Evolutionary conservation across 1,140 invertebrate genomes (phyloP).

Genomic region (Drosophila triauraria): DNA sequence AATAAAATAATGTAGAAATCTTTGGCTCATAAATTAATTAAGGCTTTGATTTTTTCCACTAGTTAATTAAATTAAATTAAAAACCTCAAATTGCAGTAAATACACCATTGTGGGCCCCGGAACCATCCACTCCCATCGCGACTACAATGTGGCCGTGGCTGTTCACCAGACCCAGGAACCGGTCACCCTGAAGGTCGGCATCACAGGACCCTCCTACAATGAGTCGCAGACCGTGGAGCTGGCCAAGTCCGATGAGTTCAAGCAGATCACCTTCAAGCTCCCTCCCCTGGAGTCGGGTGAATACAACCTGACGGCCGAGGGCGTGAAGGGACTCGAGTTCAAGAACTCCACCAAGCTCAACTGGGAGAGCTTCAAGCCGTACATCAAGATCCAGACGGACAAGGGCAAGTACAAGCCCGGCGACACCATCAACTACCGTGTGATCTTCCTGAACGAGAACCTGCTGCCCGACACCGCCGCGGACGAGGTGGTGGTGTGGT

Average conservation of each 20-base stretch:
- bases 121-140: constrained; percentile 91
- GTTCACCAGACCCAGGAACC: constrained; percentile 87
- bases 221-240: constrained; percentile 89
- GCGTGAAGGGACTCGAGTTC: constrained; percentile 92
- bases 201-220: constrained; percentile 90
- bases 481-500: constrained; percentile 86
- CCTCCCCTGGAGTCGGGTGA: constrained; percentile 91
- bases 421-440: constrained; percentile 93
- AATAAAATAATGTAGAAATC: background rate
- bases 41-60: too few relatives aligned
- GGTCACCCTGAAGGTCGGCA: constrained; percentile 89
- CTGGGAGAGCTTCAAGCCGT: constrained; percentile 89
- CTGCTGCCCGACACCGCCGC: constrained; percentile 90
- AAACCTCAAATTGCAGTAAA: constrained; percentile 43
- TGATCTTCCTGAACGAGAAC: constrained; percentile 92
- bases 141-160: constrained; percentile 93
- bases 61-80: background rate
- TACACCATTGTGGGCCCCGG: constrained; percentile 94
- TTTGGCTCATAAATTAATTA: background rate
- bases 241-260: constrained; percentile 88
- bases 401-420: constrained; percentile 97
- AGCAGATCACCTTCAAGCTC: constrained; percentile 90
- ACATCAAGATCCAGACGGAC: constrained; percentile 96
- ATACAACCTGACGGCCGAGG: constrained; percentile 91
- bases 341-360: constrained; percentile 97